A percentile compares a stretch with the other conserved stretches of the same genome.
These are phyloP conservation scores for Caenorhabditis zanzibari DNA, from an alignment of 2,888 invertebrate genomes.

Conservation along the genomic window DNA sequence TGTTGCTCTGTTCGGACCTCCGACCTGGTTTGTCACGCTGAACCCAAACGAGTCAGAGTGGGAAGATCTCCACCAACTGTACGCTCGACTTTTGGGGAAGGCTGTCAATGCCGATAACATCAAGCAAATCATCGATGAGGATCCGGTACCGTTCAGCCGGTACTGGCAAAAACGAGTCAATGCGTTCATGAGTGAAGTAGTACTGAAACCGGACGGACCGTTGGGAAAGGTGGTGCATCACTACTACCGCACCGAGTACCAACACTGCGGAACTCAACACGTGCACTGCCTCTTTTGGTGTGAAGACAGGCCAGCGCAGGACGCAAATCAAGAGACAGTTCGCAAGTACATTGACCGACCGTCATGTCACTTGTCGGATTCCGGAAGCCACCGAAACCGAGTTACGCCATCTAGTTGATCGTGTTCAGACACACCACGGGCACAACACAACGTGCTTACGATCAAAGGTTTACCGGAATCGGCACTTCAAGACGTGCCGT, in stretches of 20 bases:
- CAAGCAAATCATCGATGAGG: neutral
- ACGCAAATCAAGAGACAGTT: neutral
- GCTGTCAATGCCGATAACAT: neutral
- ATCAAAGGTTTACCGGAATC: neutral
- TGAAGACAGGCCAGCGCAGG: neutral
- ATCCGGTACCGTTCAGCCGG: neutral
- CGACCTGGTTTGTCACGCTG: neutral
- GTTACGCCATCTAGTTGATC: neutral
- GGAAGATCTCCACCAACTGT: neutral
- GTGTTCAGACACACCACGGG: neutral
- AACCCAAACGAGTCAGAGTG: neutral
- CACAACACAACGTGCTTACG: neutral
- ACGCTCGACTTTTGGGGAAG: neutral
- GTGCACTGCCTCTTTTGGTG: constrained; percentile 51
- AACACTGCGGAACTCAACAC: constrained; percentile 46
- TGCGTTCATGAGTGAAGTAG: too few relatives aligned
- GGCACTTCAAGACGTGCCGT: neutral
- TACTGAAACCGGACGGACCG: too few relatives aligned
- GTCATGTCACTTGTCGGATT: neutral
- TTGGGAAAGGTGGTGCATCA: neutral
- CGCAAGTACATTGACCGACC: neutral
- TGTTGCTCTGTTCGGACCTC: neutral
- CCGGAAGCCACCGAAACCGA: neutral
- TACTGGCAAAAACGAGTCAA: too few relatives aligned
- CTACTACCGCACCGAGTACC: constrained; percentile 50